These are phyloP conservation scores for Urophycis tenuis DNA, from an alignment of 2,797 vertebrate species.

Conservation along the genomic window DNA sequence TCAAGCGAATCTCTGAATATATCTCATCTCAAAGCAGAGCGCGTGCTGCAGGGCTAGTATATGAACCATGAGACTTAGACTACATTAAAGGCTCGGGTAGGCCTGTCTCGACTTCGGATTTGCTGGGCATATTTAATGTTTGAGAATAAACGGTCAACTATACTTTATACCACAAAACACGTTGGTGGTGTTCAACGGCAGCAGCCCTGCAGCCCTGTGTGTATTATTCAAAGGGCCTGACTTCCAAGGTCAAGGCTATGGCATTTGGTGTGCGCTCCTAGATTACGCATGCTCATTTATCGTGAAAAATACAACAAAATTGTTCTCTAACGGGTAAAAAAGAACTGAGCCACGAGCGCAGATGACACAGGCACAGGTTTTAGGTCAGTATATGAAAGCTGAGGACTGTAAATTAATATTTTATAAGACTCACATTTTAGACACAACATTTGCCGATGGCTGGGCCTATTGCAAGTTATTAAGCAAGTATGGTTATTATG, in stretches of 20 bases:
- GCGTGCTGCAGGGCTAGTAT: background rate
- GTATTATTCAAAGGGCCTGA: constrained; percentile 37
- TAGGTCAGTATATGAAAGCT: background rate
- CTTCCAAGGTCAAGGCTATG: constrained; percentile 56
- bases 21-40: background rate
- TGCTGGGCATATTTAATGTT: background rate
- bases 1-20: background rate
- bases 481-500: background rate
- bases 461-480: background rate
- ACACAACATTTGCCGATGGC: background rate
- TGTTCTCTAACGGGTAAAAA: too few species aligned
- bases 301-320: background rate
- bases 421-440: background rate
- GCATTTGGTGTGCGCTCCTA: background rate
- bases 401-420: background rate
- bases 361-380: background rate
- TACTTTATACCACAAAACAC: background rate
- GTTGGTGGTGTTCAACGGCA: background rate
- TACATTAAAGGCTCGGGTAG: background rate
- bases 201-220: background rate
- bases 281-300: background rate
- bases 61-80: background rate
- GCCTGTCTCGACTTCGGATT: background rate
- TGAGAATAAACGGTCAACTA: background rate
- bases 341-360: background rate